These are phyloP conservation scores for Marisa cornuarietis DNA, from an alignment of 1,140 invertebrate genomes.

Conservation along the genomic window DNA sequence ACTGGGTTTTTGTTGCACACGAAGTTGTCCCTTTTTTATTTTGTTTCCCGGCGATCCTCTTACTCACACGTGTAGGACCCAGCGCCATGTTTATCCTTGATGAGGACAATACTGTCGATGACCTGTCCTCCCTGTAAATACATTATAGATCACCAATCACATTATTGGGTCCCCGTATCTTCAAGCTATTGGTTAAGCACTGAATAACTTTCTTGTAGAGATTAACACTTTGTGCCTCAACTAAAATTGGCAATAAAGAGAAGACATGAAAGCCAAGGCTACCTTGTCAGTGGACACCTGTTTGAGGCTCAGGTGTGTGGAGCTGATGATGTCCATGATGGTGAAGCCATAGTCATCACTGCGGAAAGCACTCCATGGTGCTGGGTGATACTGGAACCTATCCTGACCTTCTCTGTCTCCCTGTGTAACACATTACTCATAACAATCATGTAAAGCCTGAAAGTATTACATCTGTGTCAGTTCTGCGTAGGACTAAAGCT, in stretches of 20 bases:
- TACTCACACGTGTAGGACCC: constrained; percentile 6
- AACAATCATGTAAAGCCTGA: no score
- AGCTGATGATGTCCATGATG: constrained; percentile 77
- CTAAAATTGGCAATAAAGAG: no score
- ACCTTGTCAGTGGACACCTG: constrained; percentile 83
- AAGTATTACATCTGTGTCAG: no score
- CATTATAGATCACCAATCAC: background rate
- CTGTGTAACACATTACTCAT: constrained; percentile 40
- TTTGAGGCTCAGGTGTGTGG: constrained; percentile 92
- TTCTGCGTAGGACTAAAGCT: no score
- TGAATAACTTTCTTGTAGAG: background rate
- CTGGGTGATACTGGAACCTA: constrained; percentile 61
- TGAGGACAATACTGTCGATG: constrained; percentile 51
- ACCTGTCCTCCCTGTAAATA: constrained; percentile 51
- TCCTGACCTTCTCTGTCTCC: constrained; percentile 74
- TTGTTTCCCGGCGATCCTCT: background rate
- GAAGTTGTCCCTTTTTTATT: no score
- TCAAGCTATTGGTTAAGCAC: background rate
- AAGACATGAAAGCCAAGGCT: no score
- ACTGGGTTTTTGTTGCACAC: no score
- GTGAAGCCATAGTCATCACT: constrained; percentile 94
- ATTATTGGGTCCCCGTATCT: background rate
- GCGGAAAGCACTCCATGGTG: constrained; percentile 74
- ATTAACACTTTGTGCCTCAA: background rate
- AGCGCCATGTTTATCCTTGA: constrained; percentile 52